These are phyloP conservation scores for Chaenocephalus aceratus DNA, from an alignment of 2,113 vertebrate genomes.

Conservation along the genomic window DNA sequence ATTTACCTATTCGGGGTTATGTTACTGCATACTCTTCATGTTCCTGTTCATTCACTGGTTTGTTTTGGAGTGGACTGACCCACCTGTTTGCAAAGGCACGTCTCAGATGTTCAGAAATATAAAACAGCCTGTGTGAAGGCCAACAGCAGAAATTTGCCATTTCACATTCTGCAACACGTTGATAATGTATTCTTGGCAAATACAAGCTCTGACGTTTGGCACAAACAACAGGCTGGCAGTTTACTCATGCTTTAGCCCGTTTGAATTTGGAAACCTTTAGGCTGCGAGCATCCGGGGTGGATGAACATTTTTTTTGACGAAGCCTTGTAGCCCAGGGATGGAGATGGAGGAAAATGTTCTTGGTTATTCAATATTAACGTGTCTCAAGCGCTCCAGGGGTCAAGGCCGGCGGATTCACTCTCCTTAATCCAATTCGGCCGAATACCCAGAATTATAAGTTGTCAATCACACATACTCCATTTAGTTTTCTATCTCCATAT, in stretches of 20 bases:
- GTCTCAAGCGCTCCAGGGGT: slow-evolving; percentile 32
- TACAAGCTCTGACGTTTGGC: slow-evolving; percentile 4
- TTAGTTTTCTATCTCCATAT: slow-evolving; percentile 76
- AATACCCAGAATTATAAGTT: slow-evolving; percentile 71
- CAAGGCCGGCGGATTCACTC: slow-evolving; percentile 51
- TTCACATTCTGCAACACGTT: slow-evolving; percentile 14
- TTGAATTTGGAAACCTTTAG: slow-evolving; percentile 32
- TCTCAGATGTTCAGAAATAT: not conserved
- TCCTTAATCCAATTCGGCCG: slow-evolving; percentile 68
- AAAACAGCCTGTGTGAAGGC: not conserved
- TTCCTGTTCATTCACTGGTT: slow-evolving; percentile 12
- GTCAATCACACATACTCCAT: slow-evolving; percentile 75
- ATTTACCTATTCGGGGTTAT: slow-evolving; percentile 9
- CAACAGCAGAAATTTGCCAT: slow-evolving; percentile 1
- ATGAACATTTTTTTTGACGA: slow-evolving; percentile 36
- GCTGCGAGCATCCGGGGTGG: slow-evolving; percentile 10
- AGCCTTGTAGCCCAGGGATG: slow-evolving; percentile 30
- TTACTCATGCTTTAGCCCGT: slow-evolving; percentile 28
- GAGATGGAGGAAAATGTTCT: slow-evolving; percentile 16
- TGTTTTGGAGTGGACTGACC: slow-evolving; percentile 15
- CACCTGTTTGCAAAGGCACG: not conserved
- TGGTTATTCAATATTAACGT: slow-evolving; percentile 68
- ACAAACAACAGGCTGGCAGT: slow-evolving; percentile 17
- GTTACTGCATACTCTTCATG: not conserved
- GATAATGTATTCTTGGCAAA: slow-evolving; percentile 9